Evolutionary conservation across 2,113 vertebrate species (phyloP).

Genomic region (Zootoca vivipara): DNA sequence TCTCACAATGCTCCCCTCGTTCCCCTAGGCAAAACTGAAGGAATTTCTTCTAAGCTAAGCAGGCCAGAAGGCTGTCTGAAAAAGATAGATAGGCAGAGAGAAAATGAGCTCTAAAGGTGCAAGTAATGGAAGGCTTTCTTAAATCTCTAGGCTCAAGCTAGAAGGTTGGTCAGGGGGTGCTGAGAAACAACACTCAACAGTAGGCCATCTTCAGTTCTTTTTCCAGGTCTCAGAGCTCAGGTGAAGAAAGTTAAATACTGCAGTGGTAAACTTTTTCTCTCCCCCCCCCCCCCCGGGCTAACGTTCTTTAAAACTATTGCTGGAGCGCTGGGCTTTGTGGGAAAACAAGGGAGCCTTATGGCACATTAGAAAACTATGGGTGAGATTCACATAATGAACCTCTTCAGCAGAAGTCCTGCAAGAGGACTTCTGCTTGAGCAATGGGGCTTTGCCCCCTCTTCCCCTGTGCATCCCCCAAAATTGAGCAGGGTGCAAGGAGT

Average conservation of each 20-base stretch:
- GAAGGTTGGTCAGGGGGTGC: neutral
- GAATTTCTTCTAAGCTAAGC: slow-evolving; percentile 28
- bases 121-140: slow-evolving; percentile 21
- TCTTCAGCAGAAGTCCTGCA: no score
- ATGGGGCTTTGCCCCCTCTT: no score
- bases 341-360: neutral
- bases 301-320: neutral
- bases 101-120: neutral
- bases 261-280: neutral
- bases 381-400: no score
- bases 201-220: neutral
- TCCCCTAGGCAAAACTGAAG: neutral
- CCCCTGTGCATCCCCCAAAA: no score
- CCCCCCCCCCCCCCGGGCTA: no score
- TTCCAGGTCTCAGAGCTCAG: neutral
- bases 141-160: neutral
- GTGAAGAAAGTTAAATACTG: neutral
- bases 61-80: slow-evolving; percentile 11
- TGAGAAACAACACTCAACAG: neutral
- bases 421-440: no score
- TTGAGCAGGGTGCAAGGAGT: no score
- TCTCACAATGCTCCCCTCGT: neutral
- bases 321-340: neutral
- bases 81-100: neutral
- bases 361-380: no score